phyloP scores from a whole-genome alignment of 1,140 invertebrate genomes.

The Theocolax elegans region DNA sequence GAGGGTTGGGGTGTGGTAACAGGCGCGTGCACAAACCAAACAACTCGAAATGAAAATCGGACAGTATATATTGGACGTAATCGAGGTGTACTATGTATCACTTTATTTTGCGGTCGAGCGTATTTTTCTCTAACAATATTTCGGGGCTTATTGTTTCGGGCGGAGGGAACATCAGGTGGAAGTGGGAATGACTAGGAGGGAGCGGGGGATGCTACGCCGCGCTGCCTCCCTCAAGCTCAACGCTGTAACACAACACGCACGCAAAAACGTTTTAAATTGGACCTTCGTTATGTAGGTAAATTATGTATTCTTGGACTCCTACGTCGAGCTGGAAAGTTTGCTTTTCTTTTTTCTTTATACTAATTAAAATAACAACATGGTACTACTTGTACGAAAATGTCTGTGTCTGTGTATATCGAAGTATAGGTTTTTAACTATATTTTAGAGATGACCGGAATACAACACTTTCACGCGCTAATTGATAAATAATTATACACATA shows the following conservation, averaged over 20 bases:
- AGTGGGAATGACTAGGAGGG: slow-evolving; percentile 46
- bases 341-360: too few species aligned
- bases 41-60: slow-evolving; percentile 69
- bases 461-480: too few species aligned
- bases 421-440: too few species aligned
- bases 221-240: slow-evolving; percentile 69
- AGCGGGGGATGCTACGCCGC: slow-evolving; percentile 63
- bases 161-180: slow-evolving; percentile 13
- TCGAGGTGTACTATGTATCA: slow-evolving; percentile 50
- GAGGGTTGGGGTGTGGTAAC: slow-evolving; percentile 68
- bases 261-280: slow-evolving; percentile 62
- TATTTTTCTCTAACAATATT: slow-evolving; percentile 29
- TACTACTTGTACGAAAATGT: too few species aligned
- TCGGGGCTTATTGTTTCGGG: too few species aligned
- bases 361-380: too few species aligned
- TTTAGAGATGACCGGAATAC: too few species aligned
- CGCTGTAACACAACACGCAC: slow-evolving; percentile 69
- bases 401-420: too few species aligned
- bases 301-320: too few species aligned
- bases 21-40: slow-evolving; percentile 69
- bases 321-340: too few species aligned
- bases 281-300: slow-evolving; percentile 27
- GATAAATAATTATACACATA: slow-evolving; percentile 51
- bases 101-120: slow-evolving; percentile 41
- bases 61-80: slow-evolving; percentile 60